phyloP scores from a whole-genome alignment of 2,797 vertebrate species.

The Parambassis ranga region DNA sequence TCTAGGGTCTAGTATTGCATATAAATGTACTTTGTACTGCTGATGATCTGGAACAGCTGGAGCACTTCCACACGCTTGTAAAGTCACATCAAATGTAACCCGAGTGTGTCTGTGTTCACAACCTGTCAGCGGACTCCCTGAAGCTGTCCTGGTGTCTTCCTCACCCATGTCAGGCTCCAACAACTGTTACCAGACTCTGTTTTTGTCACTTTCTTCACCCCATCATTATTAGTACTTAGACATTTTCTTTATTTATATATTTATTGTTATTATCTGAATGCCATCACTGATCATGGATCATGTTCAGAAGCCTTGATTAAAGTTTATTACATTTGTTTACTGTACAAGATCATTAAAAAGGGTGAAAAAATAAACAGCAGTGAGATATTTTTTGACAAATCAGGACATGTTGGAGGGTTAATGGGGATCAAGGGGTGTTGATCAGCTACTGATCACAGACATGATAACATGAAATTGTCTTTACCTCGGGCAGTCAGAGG shows the following conservation, averaged over 20 bases:
- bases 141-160: not conserved
- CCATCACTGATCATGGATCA: conserved; percentile 1
- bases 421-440: conserved; percentile 4
- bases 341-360: not conserved
- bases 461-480: rapidly evolving
- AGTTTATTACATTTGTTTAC: not conserved
- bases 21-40: too few species aligned
- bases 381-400: not conserved
- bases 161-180: not conserved
- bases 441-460: not conserved
- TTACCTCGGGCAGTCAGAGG: not conserved
- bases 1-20: too few species aligned
- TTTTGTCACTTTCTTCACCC: conserved; percentile 5
- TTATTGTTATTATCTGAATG: not conserved
- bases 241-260: not conserved
- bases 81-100: too few species aligned
- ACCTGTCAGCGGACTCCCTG: too few species aligned
- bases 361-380: not conserved
- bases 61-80: too few species aligned
- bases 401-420: conserved; percentile 3
- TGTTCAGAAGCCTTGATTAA: conserved; percentile 48
- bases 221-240: not conserved
- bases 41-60: too few species aligned
- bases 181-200: not conserved
- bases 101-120: not conserved